Base-by-base conservation (phyloP, 2,113 vertebrate species). In the Bufo gargarizans region DNA sequence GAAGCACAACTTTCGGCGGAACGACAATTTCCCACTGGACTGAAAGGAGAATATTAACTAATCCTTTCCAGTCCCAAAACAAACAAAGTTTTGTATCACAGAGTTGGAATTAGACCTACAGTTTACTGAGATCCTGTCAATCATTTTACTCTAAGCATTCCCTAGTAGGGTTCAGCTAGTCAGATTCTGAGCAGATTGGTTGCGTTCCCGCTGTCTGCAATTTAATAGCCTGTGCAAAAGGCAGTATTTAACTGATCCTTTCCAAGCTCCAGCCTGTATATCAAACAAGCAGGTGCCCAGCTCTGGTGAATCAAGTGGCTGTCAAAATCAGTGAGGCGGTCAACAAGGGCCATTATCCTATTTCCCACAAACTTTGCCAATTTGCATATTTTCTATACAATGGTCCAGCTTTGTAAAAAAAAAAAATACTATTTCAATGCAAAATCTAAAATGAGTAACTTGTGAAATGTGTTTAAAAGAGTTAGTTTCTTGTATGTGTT, bases 171-270 rank as follows among this genome's bases (percentile, higher is more conserved):
- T 82, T 88, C 87, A n/a, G 87, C 81, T 50, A 84, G 87, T 88
- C 81, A 88, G 80, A 83, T 88, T 84, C 43, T 50, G 69, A 88
- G 69, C 86, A 88, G 86, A 88, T 88, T 84, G 72, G 56, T 88
- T 77, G 71, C 58, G 49, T 88, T 84, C 78, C 81, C 80, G 77
- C 80, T 88, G 87, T 84, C 80, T 82, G 87, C 81, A 88, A 77
- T 88, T 88, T 88, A 88, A 88, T 77, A 84, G 87, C 72, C 81
- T 88, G 87, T 88, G 72, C 87, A 88, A 83, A 88, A 88, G 74
- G 81, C 71, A 83, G 67, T 83, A 84, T 88, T 88, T 88, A 88
- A 88, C 87, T 84, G 87, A 88, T 88, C 87, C 81, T 19, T 88
- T 88, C 87, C 81, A 69, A 84, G 59, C 87, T 88, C 56, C 86